Base-by-base conservation (phyloP, 2,113 vertebrate species). In the Beaufortia kweichowensis region DNA sequence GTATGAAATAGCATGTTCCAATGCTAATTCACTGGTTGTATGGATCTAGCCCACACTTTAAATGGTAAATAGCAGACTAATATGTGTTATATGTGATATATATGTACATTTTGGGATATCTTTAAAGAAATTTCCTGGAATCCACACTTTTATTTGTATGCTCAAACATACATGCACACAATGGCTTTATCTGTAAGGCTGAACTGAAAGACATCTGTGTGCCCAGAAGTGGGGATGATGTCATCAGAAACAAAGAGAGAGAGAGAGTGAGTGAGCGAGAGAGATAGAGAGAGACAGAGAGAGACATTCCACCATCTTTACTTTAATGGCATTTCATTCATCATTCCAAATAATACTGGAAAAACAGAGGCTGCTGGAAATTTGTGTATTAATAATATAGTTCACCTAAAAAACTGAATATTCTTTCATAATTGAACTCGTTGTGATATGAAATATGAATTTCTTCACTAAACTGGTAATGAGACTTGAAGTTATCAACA, bases 121-220 rank as follows among this genome's bases (percentile, higher is more conserved):
- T 53, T n/a, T 53, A 7, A 53, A 53, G 41, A 15, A 8, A 41
- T 10, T 41, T 57, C 41, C 31, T 26, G 23, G 53, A 71, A 57
- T 2, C 26, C 39, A 23, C 29, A 50, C 64, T 46, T 39, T n/a
- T 17, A 17, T 66, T 76, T 29, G 15, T 35, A 60, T 59, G 31
- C n/a, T 73, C 24, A 73, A 19, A 29, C 21, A 61, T 8, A 53
- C 23, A 48, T 14, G 48, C 43, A 26, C 64, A 77, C 79, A 78
- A 23, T 77, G 29, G 33, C 73, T 1, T 57, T 63, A 23, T 79
- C 68, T 78, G 70, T 63, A 33, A 21, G 65, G 61, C 70, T 64
- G 71, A 33, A 81, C 75, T 70, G 59, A 80, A 53, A 75, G 75
- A 65, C 70, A 75, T 48, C 81, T 79, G 81, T 82, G 72, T 46